phyloP scores from a whole-genome alignment of 2,888 invertebrate genomes.

The Volucella inflata region DNA sequence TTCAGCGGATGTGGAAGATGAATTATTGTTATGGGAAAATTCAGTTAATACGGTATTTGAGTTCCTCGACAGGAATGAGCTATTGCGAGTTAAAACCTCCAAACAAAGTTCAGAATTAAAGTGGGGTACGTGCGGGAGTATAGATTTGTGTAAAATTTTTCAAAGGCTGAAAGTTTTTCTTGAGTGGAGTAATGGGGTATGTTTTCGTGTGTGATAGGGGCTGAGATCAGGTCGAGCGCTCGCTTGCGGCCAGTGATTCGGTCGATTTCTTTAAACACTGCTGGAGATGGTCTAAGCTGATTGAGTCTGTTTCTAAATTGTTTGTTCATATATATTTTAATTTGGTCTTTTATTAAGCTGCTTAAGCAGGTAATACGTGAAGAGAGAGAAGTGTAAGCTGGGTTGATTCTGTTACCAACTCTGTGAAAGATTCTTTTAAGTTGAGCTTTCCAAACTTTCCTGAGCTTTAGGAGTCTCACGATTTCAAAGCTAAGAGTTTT shows the following conservation, averaged over 20 bases:
- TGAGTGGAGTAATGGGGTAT: not conserved
- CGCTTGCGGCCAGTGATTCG: too few relatives aligned
- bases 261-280: too few relatives aligned
- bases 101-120: not conserved
- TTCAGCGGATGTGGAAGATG: not conserved
- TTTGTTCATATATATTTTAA: not conserved
- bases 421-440: constrained; percentile 5
- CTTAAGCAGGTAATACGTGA: not conserved
- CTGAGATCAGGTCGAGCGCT: not conserved
- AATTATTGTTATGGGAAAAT: not conserved
- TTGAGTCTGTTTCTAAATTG: constrained; percentile 1
- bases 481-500: not conserved
- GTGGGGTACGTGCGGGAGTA: not conserved
- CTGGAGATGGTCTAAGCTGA: not conserved
- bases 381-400: not conserved
- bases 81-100: too few relatives aligned
- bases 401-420: constrained; percentile 3
- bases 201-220: not conserved
- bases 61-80: too few relatives aligned
- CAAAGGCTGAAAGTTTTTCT: not conserved
- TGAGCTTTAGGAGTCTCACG: not conserved
- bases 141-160: not conserved
- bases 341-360: constrained; percentile 4
- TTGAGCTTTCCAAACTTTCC: not conserved
- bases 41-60: not conserved